A percentile compares a stretch with the other conserved stretches of the same genome.
Evolutionary conservation across 92 coral and sea anemone species (phyloP).

Genomic region (Zoanthus sansibaricus): DNA sequence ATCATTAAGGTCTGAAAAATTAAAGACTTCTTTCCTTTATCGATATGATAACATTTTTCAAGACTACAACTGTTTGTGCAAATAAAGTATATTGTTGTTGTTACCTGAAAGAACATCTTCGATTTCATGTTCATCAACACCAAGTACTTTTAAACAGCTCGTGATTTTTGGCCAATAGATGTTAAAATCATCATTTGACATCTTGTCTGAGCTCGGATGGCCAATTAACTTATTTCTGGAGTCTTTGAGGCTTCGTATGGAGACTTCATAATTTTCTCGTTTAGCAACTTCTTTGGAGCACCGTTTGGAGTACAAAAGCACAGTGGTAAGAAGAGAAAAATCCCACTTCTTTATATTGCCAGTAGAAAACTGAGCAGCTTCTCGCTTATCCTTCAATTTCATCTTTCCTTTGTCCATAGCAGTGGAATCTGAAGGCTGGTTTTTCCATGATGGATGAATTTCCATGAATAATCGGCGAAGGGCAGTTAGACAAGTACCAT

Average conservation of each 20-base stretch:
- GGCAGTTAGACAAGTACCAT: constrained; percentile 77
- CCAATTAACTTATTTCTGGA: constrained; percentile 75
- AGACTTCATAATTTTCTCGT: constrained; percentile 59
- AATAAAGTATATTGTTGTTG: too few species aligned
- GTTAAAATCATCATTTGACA: constrained; percentile 72
- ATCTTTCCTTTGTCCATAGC: constrained; percentile 68
- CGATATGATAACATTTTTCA: too few species aligned
- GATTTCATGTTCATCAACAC: constrained; percentile 68
- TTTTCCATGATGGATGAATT: constrained; percentile 81
- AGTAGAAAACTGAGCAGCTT: constrained; percentile 55
- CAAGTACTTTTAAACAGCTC: constrained; percentile 61
- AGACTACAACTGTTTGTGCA: too few species aligned
- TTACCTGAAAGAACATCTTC: constrained; percentile 60
- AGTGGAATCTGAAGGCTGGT: constrained; percentile 84
- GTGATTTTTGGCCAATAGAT: constrained; percentile 61
- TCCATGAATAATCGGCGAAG: constrained; percentile 74
- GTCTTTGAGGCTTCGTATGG: constrained; percentile 66
- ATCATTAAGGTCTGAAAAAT: too few species aligned
- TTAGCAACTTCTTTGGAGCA: constrained; percentile 62
- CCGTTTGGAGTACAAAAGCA: constrained; percentile 62
- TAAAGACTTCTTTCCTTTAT: too few species aligned
- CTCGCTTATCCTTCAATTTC: constrained; percentile 61
- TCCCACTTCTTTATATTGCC: constrained; percentile 89
- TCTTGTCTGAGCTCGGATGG: constrained; percentile 66
- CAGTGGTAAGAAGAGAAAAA: constrained; percentile 83